These are phyloP conservation scores for Paraplagusia blochii DNA, from an alignment of 2,113 vertebrate genomes.

Conservation along the genomic window DNA sequence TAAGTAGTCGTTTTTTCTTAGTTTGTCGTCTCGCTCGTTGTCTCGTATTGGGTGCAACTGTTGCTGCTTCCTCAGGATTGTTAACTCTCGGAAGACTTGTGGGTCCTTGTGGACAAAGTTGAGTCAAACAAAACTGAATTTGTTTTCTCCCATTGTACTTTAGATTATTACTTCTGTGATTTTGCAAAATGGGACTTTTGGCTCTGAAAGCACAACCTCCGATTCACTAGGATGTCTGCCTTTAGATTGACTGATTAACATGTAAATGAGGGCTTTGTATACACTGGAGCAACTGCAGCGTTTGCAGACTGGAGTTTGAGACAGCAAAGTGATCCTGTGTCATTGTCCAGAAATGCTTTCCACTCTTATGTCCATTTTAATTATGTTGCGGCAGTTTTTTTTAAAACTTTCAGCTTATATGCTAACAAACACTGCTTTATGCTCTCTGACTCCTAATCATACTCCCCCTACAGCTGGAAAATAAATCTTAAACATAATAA, in stretches of 20 bases:
- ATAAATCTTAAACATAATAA: slow-evolving; percentile 10
- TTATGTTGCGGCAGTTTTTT: not conserved
- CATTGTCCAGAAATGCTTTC: slow-evolving; percentile 3
- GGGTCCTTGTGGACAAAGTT: slow-evolving; percentile 16
- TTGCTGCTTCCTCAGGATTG: slow-evolving; percentile 37
- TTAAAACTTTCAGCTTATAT: slow-evolving; percentile 20
- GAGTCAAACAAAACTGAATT: slow-evolving; percentile 8
- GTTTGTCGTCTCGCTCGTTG: slow-evolving; percentile 4
- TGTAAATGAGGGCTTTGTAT: slow-evolving; percentile 46
- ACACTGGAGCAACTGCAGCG: slow-evolving; percentile 9
- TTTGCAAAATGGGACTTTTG: slow-evolving; percentile 18
- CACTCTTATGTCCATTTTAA: not conserved
- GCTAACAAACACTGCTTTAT: slow-evolving; percentile 7
- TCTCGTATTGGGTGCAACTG: slow-evolving; percentile 28
- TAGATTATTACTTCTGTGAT: slow-evolving; percentile 15
- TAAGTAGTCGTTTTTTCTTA: slow-evolving; percentile 45
- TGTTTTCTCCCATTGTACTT: slow-evolving; percentile 10
- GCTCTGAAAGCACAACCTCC: slow-evolving; percentile 31
- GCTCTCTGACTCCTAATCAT: slow-evolving; percentile 1
- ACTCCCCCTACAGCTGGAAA: not conserved
- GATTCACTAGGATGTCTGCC: slow-evolving; percentile 36
- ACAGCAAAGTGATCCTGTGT: not conserved
- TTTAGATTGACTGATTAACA: slow-evolving; percentile 39
- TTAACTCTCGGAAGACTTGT: slow-evolving; percentile 13
- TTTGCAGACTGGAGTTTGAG: slow-evolving; percentile 6